phyloP scores from a whole-genome alignment of 2,888 invertebrate species.

The Drosophila mimetica region DNA sequence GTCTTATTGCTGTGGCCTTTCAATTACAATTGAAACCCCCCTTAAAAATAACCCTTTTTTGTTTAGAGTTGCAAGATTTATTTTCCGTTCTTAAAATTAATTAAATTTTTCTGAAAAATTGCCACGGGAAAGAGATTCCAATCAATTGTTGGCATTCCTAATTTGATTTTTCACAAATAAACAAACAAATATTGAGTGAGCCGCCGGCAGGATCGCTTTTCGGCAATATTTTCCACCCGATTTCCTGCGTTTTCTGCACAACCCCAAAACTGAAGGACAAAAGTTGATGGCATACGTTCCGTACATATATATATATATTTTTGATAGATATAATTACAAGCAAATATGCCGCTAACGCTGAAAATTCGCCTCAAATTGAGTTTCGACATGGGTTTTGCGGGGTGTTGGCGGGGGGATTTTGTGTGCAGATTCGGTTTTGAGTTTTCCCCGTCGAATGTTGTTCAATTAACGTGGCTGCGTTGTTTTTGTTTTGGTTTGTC shows the following conservation, averaged over 20 bases:
- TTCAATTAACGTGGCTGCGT: conserved; percentile 71
- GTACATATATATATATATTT: conserved; percentile 60
- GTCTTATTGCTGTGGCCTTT: too few relatives aligned
- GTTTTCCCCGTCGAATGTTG: conserved; percentile 67
- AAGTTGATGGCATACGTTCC: not conserved
- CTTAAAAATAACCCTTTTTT: too few relatives aligned
- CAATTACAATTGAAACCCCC: too few relatives aligned
- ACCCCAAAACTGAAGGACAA: conserved; percentile 4
- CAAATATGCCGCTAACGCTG: conserved; percentile 72
- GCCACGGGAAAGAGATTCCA: too few relatives aligned
- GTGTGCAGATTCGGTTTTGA: conserved; percentile 14
- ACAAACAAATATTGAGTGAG: conserved; percentile 66
- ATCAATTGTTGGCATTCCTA: conserved; percentile 24
- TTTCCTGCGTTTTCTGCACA: conserved; percentile 2
- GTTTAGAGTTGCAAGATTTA: too few relatives aligned
- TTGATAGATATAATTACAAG: conserved; percentile 72
- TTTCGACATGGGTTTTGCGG: conserved; percentile 23
- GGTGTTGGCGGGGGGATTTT: not conserved
- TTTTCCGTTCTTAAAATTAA: too few relatives aligned
- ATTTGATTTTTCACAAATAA: conserved; percentile 45
- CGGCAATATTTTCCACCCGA: conserved; percentile 1
- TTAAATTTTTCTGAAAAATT: too few relatives aligned
- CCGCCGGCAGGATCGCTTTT: conserved; percentile 37
- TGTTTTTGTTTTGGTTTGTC: conserved; percentile 72
- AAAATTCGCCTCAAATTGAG: conserved; percentile 66